phyloP scores from a whole-genome alignment of 2,888 invertebrate species.

The Archaeoteleia sp. region DNA sequence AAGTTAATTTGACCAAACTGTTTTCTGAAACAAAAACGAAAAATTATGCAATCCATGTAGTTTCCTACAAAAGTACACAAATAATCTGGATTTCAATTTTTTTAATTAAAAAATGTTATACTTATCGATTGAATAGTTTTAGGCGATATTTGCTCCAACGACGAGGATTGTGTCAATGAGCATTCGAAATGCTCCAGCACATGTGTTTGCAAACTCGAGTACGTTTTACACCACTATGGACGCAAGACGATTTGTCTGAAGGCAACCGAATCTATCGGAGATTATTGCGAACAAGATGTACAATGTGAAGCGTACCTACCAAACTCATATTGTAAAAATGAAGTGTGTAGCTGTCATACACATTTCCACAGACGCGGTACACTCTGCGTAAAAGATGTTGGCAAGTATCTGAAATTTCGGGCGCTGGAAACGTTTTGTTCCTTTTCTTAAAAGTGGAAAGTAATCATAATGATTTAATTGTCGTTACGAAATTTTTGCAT shows the following conservation, averaged over 20 bases:
- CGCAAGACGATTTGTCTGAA: constrained; percentile 67
- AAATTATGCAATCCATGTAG: too few relatives aligned
- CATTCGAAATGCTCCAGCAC: constrained; percentile 66
- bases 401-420: too few relatives aligned
- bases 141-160: constrained; percentile 63
- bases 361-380: constrained; percentile 63
- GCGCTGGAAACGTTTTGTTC: too few relatives aligned
- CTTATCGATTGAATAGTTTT: constrained; percentile 57
- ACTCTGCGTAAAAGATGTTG: constrained; percentile 59
- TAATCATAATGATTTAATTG: not conserved
- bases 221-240: constrained; percentile 64
- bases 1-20: too few relatives aligned
- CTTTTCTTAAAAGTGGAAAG: too few relatives aligned
- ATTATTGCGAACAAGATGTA: constrained; percentile 65
- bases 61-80: not conserved
- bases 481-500: not conserved
- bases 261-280: constrained; percentile 66
- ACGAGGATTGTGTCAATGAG: constrained; percentile 69
- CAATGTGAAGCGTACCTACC: constrained; percentile 67
- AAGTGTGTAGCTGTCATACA: constrained; percentile 61
- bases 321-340: constrained; percentile 59
- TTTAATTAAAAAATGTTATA: constrained; percentile 5
- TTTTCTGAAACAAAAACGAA: too few relatives aligned
- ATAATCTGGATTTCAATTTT: not conserved
- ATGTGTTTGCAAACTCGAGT: constrained; percentile 69